Conservation (phyloP, 2,888 invertebrate genomes). For the Polylopha cassiicola region DNA sequence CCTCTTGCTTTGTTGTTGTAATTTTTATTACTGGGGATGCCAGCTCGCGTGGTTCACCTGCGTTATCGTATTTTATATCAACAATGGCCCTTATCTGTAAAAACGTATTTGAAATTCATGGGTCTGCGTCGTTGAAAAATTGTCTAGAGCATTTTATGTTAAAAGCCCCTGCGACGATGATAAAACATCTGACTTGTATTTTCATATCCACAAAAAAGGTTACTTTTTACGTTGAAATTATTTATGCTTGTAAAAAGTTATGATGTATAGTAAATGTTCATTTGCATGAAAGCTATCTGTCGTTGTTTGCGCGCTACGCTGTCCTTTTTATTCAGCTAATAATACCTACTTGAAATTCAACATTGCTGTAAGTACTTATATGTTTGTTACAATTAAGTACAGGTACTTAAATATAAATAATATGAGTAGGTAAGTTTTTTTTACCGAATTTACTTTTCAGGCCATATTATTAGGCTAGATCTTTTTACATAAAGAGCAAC, state of each 20-base stretch:
- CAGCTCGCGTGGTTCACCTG: slow-evolving; percentile 62
- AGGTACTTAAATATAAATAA: too few relatives aligned
- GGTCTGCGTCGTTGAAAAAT: slow-evolving; percentile 62
- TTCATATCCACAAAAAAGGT: slow-evolving; percentile 17
- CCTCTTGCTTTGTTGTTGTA: slow-evolving; percentile 63
- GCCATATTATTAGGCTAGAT: too few relatives aligned
- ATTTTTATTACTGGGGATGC: slow-evolving; percentile 63
- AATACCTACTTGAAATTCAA: too few relatives aligned
- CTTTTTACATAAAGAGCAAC: too few relatives aligned
- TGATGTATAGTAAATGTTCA: slow-evolving; percentile 1
- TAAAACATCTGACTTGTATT: slow-evolving; percentile 25
- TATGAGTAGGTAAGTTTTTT: too few relatives aligned
- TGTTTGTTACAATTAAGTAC: too few relatives aligned
- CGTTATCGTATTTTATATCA: slow-evolving; percentile 73
- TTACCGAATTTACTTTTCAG: too few relatives aligned
- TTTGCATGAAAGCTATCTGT: slow-evolving; percentile 1
- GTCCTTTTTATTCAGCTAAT: slow-evolving; percentile 2
- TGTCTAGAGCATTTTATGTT: slow-evolving; percentile 60
- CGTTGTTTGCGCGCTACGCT: too few relatives aligned
- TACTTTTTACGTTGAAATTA: slow-evolving; percentile 13
- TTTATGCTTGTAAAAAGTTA: slow-evolving; percentile 15
- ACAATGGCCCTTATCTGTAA: slow-evolving; percentile 68
- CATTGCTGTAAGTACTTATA: too few relatives aligned
- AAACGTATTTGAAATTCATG: slow-evolving; percentile 71
- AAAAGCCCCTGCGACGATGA: slow-evolving; percentile 48